Base-by-base conservation (phyloP, 2,797 vertebrate genomes). In the Bradypodion ventrale region DNA sequence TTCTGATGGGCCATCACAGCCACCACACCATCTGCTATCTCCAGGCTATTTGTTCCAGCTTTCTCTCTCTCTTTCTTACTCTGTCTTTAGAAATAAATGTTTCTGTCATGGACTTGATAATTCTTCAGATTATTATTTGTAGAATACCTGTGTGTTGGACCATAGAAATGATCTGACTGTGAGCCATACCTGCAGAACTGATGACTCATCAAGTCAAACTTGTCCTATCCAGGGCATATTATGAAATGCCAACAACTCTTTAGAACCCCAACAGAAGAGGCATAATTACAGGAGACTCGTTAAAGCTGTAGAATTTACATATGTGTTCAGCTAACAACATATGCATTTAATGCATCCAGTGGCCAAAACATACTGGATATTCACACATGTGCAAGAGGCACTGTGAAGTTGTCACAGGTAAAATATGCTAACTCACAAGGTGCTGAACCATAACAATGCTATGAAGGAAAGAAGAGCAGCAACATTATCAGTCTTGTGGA, bases 1-100 rank as follows among this genome's bases (percentile, higher is more conserved):
- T 92, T 83, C 80, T 91, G 82, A 90, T 91, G 80, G 91, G 83
- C 88, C 83, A 76, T 91, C 87, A 76, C 74, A 92, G 76, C 80
- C 82, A 89, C 83, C 68, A 27, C 62, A 82, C 90, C 89, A 92
- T 91, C 89, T 93, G 90, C 76, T 90, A 90, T 90, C 92, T 88
- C 69, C 63, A 83, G 83, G 83, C 85, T 89, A 75, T 91, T 91
- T 88, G 86, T 87, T 93, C 62, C 86, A 78, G 76, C 75, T 88
- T 85, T 89, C 72, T 77, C 85, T 83, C 86, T 84, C 78, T 63
- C 86, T 62, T 87, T 82, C 32, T 37, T 60, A 88, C 89, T 78
- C 70, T 80, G 72, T 69, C 65, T 79, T 91, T 66, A 84, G 85
- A 91, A 89, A 84, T 40, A 83, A 84, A 74, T 19, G 29, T 0